Percentiles rank a stretch among this genome's conserved stretches.
Evolutionary conservation across 2,113 vertebrate genomes (phyloP).

Genomic region (Mystacornis crossleyi): DNA sequence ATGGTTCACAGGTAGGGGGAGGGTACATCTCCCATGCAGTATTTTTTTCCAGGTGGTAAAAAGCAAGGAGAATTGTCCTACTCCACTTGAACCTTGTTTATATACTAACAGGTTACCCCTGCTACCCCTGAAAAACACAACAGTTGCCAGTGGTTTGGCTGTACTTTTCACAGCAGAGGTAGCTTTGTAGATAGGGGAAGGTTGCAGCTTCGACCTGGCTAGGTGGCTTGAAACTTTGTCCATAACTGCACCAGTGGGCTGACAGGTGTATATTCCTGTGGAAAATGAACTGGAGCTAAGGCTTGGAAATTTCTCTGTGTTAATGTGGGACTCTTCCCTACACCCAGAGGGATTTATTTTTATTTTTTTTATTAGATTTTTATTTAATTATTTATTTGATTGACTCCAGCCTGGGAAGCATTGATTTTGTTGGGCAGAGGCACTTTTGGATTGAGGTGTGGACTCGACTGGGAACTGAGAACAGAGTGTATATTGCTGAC

Average conservation of each 20-base stretch:
- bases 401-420: conserved; percentile 28
- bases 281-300: conserved; percentile 23
- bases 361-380: background rate
- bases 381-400: conserved; percentile 69
- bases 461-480: background rate
- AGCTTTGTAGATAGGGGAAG: background rate
- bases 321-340: background rate
- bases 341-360: background rate
- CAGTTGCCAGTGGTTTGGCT: background rate
- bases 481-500: background rate
- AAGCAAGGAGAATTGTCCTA: background rate
- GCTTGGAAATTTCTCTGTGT: conserved; percentile 10
- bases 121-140: background rate
- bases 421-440: conserved; percentile 30
- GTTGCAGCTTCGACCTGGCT: background rate
- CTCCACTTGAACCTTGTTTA: background rate
- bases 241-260: background rate
- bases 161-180: background rate
- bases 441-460: background rate
- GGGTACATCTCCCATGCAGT: background rate
- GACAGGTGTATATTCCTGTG: conserved; percentile 30
- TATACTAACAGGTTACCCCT: background rate
- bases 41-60: background rate
- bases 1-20: background rate
- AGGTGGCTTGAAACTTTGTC: background rate